Percentiles rank a stretch among this genome's conserved stretches.
phyloP scores from a whole-genome alignment of 2,113 vertebrate species.

The Clinocottus analis region DNA sequence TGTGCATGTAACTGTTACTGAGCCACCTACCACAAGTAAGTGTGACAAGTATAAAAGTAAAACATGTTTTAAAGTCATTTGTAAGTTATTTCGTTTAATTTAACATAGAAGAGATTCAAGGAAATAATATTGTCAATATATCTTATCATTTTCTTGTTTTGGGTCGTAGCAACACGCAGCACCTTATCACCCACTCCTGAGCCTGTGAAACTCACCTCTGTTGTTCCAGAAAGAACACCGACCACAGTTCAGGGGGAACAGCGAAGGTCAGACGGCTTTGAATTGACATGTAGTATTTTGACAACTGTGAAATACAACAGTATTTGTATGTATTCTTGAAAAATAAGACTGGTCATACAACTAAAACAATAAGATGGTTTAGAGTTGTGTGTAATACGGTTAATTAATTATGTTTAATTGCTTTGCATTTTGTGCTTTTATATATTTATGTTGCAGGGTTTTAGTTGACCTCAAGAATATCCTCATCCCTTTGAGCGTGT shows the following conservation, averaged over 20 bases:
- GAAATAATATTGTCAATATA: background rate
- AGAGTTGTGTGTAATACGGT: background rate
- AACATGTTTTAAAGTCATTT: background rate
- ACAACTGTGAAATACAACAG: background rate
- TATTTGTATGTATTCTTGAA: background rate
- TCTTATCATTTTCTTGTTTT: background rate
- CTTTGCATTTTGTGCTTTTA: background rate
- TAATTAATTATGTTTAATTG: background rate
- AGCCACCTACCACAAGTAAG: constrained; percentile 25
- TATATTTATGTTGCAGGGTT: background rate
- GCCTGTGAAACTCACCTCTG: background rate
- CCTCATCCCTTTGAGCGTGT: constrained; percentile 23
- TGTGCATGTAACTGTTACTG: constrained; percentile 37
- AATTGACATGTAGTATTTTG: background rate
- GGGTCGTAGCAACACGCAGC: background rate
- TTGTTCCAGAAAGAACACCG: background rate
- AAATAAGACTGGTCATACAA: background rate
- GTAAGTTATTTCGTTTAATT: background rate
- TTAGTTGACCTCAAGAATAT: too few species aligned
- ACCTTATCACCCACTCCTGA: background rate
- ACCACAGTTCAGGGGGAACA: background rate
- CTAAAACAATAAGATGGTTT: background rate
- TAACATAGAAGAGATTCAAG: background rate
- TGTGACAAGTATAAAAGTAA: background rate
- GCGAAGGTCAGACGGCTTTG: background rate